Evolutionary conservation across 2,797 vertebrate species (phyloP), one percentile per base, ranked within the genome.

Genomic region (Crocodylus rhombifer): DNA sequence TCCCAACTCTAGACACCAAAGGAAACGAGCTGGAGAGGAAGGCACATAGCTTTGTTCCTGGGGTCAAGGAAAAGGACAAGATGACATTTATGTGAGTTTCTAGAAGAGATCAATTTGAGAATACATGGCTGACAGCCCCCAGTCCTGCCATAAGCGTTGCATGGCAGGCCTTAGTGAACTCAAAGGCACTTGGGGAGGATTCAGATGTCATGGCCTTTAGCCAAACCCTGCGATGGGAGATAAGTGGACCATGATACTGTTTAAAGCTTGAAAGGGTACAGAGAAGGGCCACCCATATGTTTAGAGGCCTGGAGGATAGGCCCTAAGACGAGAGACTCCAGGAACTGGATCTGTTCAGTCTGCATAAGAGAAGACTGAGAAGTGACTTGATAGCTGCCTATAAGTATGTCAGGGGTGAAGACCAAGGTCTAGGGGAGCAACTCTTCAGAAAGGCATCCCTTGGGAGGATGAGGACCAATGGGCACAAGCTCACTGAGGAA

Each of bases 181-280:
- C 64, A 65, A 65, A 17, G 16, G 18, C 64, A 65, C 16, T 30
- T 65, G 64, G n/a, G 77, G 33, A 83, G 77, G 85, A 93, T 74
- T 95, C 65, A 16, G 62, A 91, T 92, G 90, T 96, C 87, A 30
- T 88, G 94, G 93, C 2, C 4, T 67, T 85, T 33, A 64, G 51
- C 74, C 67, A 85, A 94, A 62, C 28, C 62, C 23, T 93, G 8
- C 42, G 75, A 77, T 76, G 92, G 77, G n/a, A 62, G 67, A 58
- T 20, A 74, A 89, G 84, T 89, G 58, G 89, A 80, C 81, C 90
- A 90, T 91, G 90, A 85, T 90, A 86, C 75, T 25, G 77, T 83
- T 84, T 73, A 60, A 92, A 95, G 93, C 62, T 51, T 51, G 10
- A 51, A 51, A 51, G 42, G 42, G 9, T 51, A 11, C 42, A 51